phyloP scores from a whole-genome alignment of 2,888 invertebrate species.

The Pseudanteris insignis region DNA sequence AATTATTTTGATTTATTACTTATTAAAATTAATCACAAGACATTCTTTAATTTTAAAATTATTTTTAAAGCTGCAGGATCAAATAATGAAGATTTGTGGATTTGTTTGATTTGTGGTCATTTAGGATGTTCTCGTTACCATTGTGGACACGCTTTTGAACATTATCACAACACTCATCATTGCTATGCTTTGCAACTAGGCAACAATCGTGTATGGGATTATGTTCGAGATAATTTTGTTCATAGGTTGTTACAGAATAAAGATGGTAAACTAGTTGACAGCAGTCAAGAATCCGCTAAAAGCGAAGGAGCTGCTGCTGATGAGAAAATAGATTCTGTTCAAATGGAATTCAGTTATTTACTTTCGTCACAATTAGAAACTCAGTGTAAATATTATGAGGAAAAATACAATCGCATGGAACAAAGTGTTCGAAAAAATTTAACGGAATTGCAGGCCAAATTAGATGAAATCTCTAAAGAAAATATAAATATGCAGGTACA shows the following conservation, averaged over 20 bases:
- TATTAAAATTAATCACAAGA: too few species aligned
- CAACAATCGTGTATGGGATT: constrained; percentile 98
- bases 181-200: constrained; percentile 97
- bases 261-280: constrained; percentile 93
- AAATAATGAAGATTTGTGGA: constrained; percentile 90
- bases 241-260: constrained; percentile 96
- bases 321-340: constrained; percentile 93
- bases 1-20: too few species aligned
- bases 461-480: constrained; percentile 68
- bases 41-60: background rate
- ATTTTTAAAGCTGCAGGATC: constrained; percentile 56
- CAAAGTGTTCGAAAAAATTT: constrained; percentile 68
- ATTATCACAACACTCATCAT: constrained; percentile 94
- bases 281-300: constrained; percentile 64
- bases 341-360: constrained; percentile 95
- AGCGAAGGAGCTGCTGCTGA: constrained; percentile 72
- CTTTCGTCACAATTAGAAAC: constrained; percentile 95
- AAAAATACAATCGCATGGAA: constrained; percentile 71
- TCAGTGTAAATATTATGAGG: constrained; percentile 92
- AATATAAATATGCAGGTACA: constrained; percentile 60
- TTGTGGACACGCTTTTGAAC: constrained; percentile 93
- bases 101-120: constrained; percentile 97
- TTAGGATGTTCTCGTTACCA: constrained; percentile 96
- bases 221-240: constrained; percentile 97
- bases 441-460: constrained; percentile 69